Conservation (phyloP, 2,888 invertebrate species). For the Oligia strigilis region DNA sequence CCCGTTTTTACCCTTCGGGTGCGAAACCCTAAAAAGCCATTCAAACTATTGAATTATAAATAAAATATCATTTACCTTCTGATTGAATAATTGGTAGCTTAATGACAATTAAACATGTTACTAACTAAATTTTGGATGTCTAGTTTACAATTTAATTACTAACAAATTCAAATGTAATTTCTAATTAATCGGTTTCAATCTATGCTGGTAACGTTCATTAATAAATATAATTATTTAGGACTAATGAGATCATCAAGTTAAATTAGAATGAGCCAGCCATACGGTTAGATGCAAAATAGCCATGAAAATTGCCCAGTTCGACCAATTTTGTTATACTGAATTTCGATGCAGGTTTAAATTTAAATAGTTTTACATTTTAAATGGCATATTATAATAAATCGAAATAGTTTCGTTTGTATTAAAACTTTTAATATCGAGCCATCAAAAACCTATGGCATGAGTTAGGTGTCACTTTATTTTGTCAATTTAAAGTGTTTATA, state of each 20-base stretch:
- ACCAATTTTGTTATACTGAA: constrained; percentile 23
- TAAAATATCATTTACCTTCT: not conserved
- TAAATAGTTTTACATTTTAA: constrained; percentile 45
- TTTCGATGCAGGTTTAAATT: constrained; percentile 27
- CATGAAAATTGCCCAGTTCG: constrained; percentile 31
- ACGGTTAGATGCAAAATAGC: constrained; percentile 24
- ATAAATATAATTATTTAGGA: constrained; percentile 43
- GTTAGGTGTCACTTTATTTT: not conserved
- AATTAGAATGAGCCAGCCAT: constrained; percentile 40
- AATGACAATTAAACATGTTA: not conserved
- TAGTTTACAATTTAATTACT: not conserved
- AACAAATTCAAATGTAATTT: constrained; percentile 21
- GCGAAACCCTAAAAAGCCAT: no score
- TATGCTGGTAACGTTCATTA: constrained; percentile 26
- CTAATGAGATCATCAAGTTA: constrained; percentile 52
- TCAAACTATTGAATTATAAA: no score
- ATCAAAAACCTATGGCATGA: not conserved
- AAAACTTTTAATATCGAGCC: not conserved
- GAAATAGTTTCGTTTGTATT: not conserved
- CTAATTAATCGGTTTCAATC: constrained; percentile 32
- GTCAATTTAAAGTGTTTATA: no score
- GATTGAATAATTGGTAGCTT: not conserved
- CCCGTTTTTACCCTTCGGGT: no score
- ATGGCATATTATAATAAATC: constrained; percentile 23
- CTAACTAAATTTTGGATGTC: not conserved